phyloP scores from a whole-genome alignment of 2,888 invertebrate species.

The Agonopterix arenella region DNA sequence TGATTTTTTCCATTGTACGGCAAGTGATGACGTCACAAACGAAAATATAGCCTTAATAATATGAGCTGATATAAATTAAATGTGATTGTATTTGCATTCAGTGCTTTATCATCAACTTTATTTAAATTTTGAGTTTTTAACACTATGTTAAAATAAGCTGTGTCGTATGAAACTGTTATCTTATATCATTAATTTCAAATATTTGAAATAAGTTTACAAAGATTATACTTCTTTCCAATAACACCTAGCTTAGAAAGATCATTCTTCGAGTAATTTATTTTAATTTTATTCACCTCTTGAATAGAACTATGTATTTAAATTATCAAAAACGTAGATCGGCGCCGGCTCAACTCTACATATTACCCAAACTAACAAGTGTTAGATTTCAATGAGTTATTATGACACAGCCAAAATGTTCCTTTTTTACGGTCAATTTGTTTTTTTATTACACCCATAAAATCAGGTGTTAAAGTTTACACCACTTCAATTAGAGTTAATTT shows the following conservation, averaged over 20 bases:
- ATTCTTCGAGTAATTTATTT: conserved; percentile 16
- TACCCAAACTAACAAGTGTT: conserved; percentile 33
- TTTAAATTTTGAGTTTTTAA: no score
- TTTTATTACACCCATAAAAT: conserved; percentile 44
- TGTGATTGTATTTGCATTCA: conserved; percentile 18
- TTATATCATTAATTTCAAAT: no score
- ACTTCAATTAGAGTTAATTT: conserved; percentile 5
- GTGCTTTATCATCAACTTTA: no score
- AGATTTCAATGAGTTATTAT: conserved; percentile 31
- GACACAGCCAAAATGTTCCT: conserved; percentile 20
- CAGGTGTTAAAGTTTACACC: conserved; percentile 45
- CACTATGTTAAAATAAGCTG: no score
- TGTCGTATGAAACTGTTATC: no score
- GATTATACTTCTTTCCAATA: no score
- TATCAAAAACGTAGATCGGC: conserved; percentile 29
- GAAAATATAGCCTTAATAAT: no score
- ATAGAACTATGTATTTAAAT: conserved; percentile 31
- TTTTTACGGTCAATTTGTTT: conserved; percentile 44
- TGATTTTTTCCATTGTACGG: no score
- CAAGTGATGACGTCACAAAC: no score
- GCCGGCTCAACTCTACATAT: conserved; percentile 22
- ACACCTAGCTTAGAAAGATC: no score
- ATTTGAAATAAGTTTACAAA: no score
- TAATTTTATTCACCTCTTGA: conserved; percentile 39
- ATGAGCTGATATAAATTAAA: conserved; percentile 35